These are phyloP conservation scores for Pleuronectes platessa DNA, from an alignment of 2,113 vertebrate species.

Conservation along the genomic window DNA sequence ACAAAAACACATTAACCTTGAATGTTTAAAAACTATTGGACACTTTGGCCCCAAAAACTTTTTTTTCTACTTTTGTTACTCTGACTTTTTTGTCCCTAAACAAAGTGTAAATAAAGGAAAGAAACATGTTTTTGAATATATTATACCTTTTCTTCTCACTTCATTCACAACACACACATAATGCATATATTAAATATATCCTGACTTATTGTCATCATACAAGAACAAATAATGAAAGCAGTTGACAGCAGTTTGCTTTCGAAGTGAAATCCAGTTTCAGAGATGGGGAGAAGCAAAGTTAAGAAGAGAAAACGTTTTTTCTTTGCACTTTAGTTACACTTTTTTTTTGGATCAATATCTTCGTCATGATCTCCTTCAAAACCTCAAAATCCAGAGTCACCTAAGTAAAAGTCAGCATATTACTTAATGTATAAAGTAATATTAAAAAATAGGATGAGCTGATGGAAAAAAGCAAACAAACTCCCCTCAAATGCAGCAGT, in stretches of 20 bases:
- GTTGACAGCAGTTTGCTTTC: slow-evolving; percentile 65
- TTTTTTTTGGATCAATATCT: slow-evolving; percentile 8
- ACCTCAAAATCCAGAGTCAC: slow-evolving; percentile 16
- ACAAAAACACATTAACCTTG: slow-evolving; percentile 52
- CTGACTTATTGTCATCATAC: slow-evolving; percentile 73
- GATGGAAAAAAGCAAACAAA: slow-evolving; percentile 7
- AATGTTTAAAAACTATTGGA: slow-evolving; percentile 71
- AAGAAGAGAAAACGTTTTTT: slow-evolving; percentile 15
- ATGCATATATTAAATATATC: slow-evolving; percentile 87
- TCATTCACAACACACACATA: slow-evolving; percentile 80
- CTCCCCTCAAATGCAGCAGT: not conserved
- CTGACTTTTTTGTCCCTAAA: slow-evolving; percentile 67
- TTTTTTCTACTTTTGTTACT: slow-evolving; percentile 65
- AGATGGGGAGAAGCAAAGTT: slow-evolving; percentile 23
- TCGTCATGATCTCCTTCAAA: not conserved
- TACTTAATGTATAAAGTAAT: not conserved
- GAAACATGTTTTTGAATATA: slow-evolving; percentile 82
- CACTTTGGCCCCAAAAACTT: slow-evolving; percentile 70
- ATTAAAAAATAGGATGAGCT: not conserved
- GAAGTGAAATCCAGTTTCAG: slow-evolving; percentile 57
- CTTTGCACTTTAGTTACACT: not conserved
- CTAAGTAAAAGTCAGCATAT: slow-evolving; percentile 1
- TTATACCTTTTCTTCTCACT: slow-evolving; percentile 85
- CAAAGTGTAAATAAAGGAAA: slow-evolving; percentile 76
- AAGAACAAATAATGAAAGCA: slow-evolving; percentile 68